Evolutionary conservation across 1,140 invertebrate genomes (phyloP).

Genomic region (Drosophila willistoni): DNA sequence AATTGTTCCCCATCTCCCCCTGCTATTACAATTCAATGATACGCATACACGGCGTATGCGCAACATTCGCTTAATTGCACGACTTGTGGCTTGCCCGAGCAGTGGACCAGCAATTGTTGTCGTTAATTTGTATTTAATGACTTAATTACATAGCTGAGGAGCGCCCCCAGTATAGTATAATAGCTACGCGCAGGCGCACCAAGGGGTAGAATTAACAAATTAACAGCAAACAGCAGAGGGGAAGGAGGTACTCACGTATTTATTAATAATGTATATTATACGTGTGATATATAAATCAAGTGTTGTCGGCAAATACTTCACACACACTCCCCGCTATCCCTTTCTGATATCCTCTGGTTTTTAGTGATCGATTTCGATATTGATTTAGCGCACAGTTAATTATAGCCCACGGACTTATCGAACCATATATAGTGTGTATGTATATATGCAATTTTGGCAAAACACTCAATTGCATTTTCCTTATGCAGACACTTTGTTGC

Average conservation of each 20-base stretch:
- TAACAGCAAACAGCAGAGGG: slow-evolving; percentile 17
- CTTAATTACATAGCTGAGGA: slow-evolving; percentile 55
- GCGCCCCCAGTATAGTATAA: slow-evolving; percentile 5
- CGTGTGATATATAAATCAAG: not conserved
- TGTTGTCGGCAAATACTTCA: not conserved
- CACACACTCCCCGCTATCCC: not conserved
- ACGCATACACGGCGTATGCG: slow-evolving; percentile 59
- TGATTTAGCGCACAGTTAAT: slow-evolving; percentile 45
- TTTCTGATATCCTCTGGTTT: not conserved
- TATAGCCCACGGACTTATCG: slow-evolving; percentile 29
- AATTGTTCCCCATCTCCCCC: not conserved
- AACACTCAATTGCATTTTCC: slow-evolving; percentile 27
- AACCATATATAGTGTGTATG: slow-evolving; percentile 38
- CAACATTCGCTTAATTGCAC: slow-evolving; percentile 60
- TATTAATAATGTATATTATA: not conserved
- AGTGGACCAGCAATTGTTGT: slow-evolving; percentile 40
- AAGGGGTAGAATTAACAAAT: slow-evolving; percentile 52
- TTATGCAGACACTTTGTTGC: slow-evolving; percentile 47
- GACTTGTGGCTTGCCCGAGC: slow-evolving; percentile 14
- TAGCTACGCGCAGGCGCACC: slow-evolving; percentile 44
- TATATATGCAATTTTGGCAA: slow-evolving; percentile 32
- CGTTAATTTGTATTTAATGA: slow-evolving; percentile 75
- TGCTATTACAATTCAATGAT: too few relatives aligned
- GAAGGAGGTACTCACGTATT: not conserved
- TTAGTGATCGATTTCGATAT: slow-evolving; percentile 12